Conservation (phyloP, 1,140 invertebrate genomes). For the Drosophila parabipectinata region DNA sequence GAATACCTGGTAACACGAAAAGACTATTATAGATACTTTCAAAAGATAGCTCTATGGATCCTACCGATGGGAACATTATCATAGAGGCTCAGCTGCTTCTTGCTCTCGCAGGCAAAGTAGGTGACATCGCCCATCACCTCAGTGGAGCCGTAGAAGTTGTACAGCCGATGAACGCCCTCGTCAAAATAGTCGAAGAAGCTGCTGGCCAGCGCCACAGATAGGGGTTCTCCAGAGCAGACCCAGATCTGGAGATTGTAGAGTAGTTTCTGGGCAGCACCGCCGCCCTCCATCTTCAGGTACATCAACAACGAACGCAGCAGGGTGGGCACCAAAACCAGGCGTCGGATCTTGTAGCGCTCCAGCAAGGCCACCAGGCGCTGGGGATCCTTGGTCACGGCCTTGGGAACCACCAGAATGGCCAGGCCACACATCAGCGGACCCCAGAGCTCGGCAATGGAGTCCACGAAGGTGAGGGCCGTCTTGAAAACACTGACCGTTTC, state of each 20-base stretch:
- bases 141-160: conserved; percentile 95
- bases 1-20: conserved; percentile 70
- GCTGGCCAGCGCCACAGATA: conserved; percentile 87
- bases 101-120: conserved; percentile 86
- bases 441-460: conserved; percentile 94
- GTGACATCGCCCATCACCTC: conserved; percentile 94
- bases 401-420: conserved; percentile 89
- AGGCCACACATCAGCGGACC: conserved; percentile 89
- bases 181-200: conserved; percentile 90
- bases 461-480: conserved; percentile 94
- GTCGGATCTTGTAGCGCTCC: conserved; percentile 89
- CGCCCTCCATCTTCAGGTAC: conserved; percentile 86
- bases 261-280: conserved; percentile 79
- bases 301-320: conserved; percentile 90
- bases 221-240: conserved; percentile 93
- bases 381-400: conserved; percentile 89
- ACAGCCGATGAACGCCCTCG: conserved; percentile 86
- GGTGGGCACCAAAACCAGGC: conserved; percentile 93
- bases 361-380: conserved; percentile 88
- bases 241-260: conserved; percentile 88
- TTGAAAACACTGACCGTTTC: conserved; percentile 92
- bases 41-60: conserved; percentile 18
- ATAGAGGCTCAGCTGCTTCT: conserved; percentile 86
- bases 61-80: conserved; percentile 92
- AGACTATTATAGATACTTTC: background rate